A percentile compares a stretch with the other conserved stretches of the same genome.
Conservation (phyloP, 2,797 vertebrate species). For the Oreonectes daqikongensis region DNA sequence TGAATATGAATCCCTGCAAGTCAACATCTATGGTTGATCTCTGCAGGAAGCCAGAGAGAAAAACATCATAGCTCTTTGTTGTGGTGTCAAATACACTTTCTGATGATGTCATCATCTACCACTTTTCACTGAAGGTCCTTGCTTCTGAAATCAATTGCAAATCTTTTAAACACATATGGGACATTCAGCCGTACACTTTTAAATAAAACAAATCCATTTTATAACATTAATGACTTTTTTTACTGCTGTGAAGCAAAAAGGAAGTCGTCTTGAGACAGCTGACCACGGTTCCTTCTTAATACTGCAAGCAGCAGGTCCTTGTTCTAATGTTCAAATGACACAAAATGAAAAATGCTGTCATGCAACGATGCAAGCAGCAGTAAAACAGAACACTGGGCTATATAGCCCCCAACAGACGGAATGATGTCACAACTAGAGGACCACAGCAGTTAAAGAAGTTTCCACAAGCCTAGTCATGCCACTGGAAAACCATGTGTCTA, state of each 20-base stretch:
- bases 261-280: constrained; percentile 17
- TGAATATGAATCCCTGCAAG: neutral
- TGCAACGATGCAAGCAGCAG: no score
- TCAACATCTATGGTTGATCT: neutral
- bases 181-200: neutral
- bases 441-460: neutral
- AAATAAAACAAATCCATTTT: neutral
- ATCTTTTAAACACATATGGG: no score
- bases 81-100: neutral
- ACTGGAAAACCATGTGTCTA: neutral
- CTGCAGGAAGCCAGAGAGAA: constrained; percentile 30
- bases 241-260: constrained; percentile 12
- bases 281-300: constrained; percentile 31
- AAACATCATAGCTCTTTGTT: neutral
- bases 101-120: neutral
- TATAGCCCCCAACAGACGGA: no score
- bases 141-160: no score
- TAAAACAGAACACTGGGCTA: constrained; percentile 15
- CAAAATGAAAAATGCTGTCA: neutral
- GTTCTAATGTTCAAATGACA: neutral
- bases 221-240: neutral
- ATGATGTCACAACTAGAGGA: neutral
- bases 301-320: neutral
- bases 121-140: neutral
- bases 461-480: neutral